These are phyloP conservation scores for Lepidiolamprologus cunningtoni DNA, from an alignment of 2,113 vertebrate genomes.

Conservation along the genomic window DNA sequence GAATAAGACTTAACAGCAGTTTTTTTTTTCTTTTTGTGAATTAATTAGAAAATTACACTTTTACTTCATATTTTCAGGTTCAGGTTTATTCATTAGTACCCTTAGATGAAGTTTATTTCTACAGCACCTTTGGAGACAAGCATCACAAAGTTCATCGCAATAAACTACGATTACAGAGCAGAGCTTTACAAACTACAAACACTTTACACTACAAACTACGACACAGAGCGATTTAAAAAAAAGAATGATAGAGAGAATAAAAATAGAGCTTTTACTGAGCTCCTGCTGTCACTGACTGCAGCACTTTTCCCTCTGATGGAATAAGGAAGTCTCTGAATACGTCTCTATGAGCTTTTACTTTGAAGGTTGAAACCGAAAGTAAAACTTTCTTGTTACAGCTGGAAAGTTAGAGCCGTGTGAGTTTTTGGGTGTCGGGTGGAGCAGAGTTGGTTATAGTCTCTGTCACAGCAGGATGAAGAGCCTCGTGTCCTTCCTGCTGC, in stretches of 20 bases:
- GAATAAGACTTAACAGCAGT: rapidly evolving
- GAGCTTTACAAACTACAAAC: not conserved
- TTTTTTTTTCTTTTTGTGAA: no score
- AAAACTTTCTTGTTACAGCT: not conserved
- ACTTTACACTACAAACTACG: not conserved
- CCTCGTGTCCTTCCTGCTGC: not conserved
- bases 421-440: not conserved
- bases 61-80: rapidly evolving
- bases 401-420: not conserved
- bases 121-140: no score
- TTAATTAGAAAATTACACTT: no score
- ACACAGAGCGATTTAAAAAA: not conserved
- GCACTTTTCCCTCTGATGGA: not conserved
- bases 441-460: not conserved
- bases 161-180: not conserved
- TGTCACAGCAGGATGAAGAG: not conserved
- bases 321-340: not conserved
- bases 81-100: no score
- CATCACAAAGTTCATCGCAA: no score
- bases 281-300: not conserved
- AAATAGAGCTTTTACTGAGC: not conserved
- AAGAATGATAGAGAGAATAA: not conserved
- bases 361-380: not conserved
- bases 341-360: rapidly evolving
- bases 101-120: no score